Percentiles rank a stretch among this genome's conserved stretches.
These are phyloP conservation scores for Drosophila neutralis DNA, from an alignment of 2,888 invertebrate genomes.

Conservation along the genomic window DNA sequence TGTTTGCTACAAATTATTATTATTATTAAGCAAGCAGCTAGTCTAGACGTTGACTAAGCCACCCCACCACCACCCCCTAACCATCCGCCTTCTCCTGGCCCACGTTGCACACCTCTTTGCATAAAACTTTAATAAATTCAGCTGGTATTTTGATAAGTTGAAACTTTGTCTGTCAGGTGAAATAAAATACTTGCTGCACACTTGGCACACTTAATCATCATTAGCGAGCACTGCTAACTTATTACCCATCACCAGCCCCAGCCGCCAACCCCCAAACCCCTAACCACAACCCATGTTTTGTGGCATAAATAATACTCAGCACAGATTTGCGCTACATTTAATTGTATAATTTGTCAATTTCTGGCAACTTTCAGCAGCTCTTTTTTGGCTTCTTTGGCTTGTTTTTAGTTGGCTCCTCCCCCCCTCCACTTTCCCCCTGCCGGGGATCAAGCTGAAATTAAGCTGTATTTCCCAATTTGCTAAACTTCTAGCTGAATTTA, in stretches of 20 bases:
- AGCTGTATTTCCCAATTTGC: conserved; percentile 11
- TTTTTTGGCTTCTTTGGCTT: conserved; percentile 6
- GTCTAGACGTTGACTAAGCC: conserved; percentile 61
- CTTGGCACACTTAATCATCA: conserved; percentile 69
- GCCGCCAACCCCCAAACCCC: background rate
- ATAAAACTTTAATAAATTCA: conserved; percentile 69
- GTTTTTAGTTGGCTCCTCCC: background rate
- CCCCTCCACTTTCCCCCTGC: background rate
- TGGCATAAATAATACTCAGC: conserved; percentile 65
- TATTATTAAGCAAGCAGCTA: conserved; percentile 68
- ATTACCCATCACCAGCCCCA: background rate
- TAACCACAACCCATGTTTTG: background rate
- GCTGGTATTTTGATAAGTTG: conserved; percentile 71
- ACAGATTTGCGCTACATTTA: conserved; percentile 62
- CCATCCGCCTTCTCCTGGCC: too few relatives aligned
- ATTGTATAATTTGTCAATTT: conserved; percentile 68
- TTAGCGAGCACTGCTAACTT: conserved; percentile 48
- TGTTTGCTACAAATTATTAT: conserved; percentile 51
- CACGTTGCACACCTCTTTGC: conserved; percentile 17
- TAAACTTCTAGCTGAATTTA: conserved; percentile 36
- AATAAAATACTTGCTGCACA: conserved; percentile 12
- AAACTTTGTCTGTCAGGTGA: conserved; percentile 65
- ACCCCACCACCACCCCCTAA: background rate
- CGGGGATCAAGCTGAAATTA: conserved; percentile 20
- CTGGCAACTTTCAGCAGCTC: conserved; percentile 23